Percentiles rank a stretch among this genome's conserved stretches.
phyloP scores from a whole-genome alignment of 2,888 invertebrate genomes.

The Yponomeuta sedellus region DNA sequence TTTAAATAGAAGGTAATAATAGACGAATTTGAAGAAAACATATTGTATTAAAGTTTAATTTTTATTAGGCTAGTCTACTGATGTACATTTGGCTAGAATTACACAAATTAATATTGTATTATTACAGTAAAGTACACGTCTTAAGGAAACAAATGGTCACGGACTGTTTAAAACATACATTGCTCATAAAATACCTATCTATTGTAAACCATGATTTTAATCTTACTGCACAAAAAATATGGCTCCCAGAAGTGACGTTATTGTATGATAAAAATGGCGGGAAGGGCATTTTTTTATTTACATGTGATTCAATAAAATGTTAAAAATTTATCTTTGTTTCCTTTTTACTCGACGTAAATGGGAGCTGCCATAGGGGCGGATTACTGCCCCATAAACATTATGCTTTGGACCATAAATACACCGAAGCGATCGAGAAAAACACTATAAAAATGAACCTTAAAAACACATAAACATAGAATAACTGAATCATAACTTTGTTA shows the following conservation, averaged over 20 bases:
- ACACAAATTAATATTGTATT: conserved; percentile 12
- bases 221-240: conserved; percentile 25
- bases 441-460: conserved; percentile 6
- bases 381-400: neutral
- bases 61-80: conserved; percentile 11
- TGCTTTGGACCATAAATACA: neutral
- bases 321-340: conserved; percentile 29
- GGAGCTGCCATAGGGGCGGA: neutral
- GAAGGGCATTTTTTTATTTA: conserved; percentile 44
- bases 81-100: conserved; percentile 16
- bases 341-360: conserved; percentile 17
- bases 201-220: conserved; percentile 28
- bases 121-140: neutral
- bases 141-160: conserved; percentile 20
- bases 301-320: conserved; percentile 54
- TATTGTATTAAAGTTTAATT: conserved; percentile 17
- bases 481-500: neutral
- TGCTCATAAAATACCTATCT: conserved; percentile 34
- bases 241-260: conserved; percentile 19
- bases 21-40: conserved; percentile 16
- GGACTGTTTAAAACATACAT: conserved; percentile 31
- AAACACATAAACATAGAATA: neutral
- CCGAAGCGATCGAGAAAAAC: conserved; percentile 9
- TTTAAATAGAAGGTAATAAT: conserved; percentile 15
- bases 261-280: conserved; percentile 26